Evolutionary conservation across 2,888 invertebrate genomes (phyloP), one percentile per base, ranked within the genome.

Genomic region (Uloborus plumipes): DNA sequence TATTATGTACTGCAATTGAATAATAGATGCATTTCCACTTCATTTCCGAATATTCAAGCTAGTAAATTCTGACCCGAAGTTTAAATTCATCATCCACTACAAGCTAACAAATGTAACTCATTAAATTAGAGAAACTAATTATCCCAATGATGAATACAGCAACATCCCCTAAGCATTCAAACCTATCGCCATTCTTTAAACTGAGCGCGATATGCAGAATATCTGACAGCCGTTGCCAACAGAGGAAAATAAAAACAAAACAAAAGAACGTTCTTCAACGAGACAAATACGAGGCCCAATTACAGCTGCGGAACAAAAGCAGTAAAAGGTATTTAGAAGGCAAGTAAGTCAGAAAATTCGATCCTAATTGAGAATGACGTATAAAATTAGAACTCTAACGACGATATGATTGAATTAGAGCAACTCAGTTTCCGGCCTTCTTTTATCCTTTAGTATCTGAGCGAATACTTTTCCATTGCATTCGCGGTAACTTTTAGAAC

Each of bases 351-450:
- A 74, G 70, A 74, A 74, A 74, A 81, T 74, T 65, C 80, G 74
- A 70, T 73, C 74, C 73, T 81, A 81, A 81, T 81, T 81, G 80
- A 74, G 74, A 74, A 64, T 74, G 80, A 81, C 80, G 80, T 74
- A 55, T 58, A 64, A 81, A 81, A 81, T 81, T 81, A 81, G 80
- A 81, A 70, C 58, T 69, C 70, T 81, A 74, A 81, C 80, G 80
- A 81, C 74, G 62, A 74, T 81, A 81, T 81, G 80, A 81, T 81
- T 81, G 74, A 81, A 81, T 81, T 81, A 81, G 70, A 64, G 62
- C 65, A 20, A 74, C 73, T 55, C 53, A 39, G 64, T 47, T 74
- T 62, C 53, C 51, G 53, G 64, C 39, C 20, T 74, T 65, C 64
- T 64, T 64, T 64, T 39, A 39, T 26, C 22, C 18, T 64, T 20